Percentiles rank a stretch among this genome's conserved stretches.
These are phyloP conservation scores for Drosophila suboccidentalis DNA, from an alignment of 2,888 invertebrate genomes.

Conservation along the genomic window DNA sequence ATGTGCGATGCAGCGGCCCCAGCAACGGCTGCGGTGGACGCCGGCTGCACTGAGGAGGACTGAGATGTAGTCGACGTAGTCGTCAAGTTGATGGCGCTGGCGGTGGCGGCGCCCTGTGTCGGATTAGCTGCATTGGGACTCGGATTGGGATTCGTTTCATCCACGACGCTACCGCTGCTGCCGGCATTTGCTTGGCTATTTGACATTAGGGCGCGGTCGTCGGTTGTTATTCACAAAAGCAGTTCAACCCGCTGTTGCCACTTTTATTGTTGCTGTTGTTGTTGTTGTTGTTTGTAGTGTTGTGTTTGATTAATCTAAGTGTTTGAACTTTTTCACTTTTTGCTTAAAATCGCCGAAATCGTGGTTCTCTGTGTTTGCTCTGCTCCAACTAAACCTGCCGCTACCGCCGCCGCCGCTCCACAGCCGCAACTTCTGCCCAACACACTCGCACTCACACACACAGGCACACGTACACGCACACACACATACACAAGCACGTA, in stretches of 20 bases:
- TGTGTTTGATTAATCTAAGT: slow-evolving; percentile 39
- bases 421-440: slow-evolving; percentile 69
- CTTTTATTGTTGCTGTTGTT: slow-evolving; percentile 31
- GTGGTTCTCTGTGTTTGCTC: slow-evolving; percentile 42
- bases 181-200: slow-evolving; percentile 83
- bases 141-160: slow-evolving; percentile 67
- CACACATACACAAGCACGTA: slow-evolving; percentile 40
- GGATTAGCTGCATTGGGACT: slow-evolving; percentile 52
- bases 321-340: slow-evolving; percentile 47
- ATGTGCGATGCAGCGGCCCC: slow-evolving; percentile 60
- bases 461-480: slow-evolving; percentile 36
- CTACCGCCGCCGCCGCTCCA: slow-evolving; percentile 50
- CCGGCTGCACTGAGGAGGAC: slow-evolving; percentile 38
- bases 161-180: slow-evolving; percentile 77
- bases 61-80: slow-evolving; percentile 32
- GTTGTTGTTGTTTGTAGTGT: slow-evolving; percentile 27
- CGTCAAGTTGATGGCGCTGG: slow-evolving; percentile 44
- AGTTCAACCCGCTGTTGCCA: slow-evolving; percentile 63
- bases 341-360: slow-evolving; percentile 40
- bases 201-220: slow-evolving; percentile 83
- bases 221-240: slow-evolving; percentile 59
- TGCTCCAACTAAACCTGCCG: slow-evolving; percentile 60
- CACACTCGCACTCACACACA: slow-evolving; percentile 52
- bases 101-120: slow-evolving; percentile 49
- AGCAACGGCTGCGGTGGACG: slow-evolving; percentile 41